These are phyloP conservation scores for Melospiza melodia DNA, from an alignment of 2,113 vertebrate species.

Conservation along the genomic window DNA sequence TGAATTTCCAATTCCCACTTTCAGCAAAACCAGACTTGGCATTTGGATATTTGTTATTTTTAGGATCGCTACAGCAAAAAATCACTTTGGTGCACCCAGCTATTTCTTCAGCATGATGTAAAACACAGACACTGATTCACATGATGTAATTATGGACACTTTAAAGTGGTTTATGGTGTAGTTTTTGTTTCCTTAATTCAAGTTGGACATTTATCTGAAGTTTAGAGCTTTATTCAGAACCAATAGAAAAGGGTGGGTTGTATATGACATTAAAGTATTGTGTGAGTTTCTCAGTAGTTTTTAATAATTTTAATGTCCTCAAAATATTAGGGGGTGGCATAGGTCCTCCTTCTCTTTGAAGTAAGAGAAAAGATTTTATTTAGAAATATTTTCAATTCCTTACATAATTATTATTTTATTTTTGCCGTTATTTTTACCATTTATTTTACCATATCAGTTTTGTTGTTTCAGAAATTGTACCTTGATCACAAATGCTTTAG, in stretches of 20 bases:
- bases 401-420: background rate
- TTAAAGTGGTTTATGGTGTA: background rate
- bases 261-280: background rate
- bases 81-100: rapidly evolving
- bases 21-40: background rate
- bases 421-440: too few relatives aligned
- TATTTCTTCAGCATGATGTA: background rate
- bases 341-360: background rate
- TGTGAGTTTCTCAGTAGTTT: background rate
- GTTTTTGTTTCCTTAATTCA: background rate
- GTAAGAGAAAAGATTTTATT: background rate
- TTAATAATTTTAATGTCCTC: background rate
- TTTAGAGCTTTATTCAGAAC: background rate
- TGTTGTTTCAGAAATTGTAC: background rate
- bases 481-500: background rate
- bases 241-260: background rate
- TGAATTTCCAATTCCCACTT: background rate
- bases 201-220: rapidly evolving
- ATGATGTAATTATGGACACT: background rate
- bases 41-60: background rate
- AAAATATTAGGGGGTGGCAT: background rate
- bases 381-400: rapidly evolving
- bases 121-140: background rate
- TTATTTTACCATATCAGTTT: background rate
- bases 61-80: background rate